Evolutionary conservation across 2,888 invertebrate genomes (phyloP), one percentile per base, ranked within the genome.

Genomic region (Helicoverpa assulta): DNA sequence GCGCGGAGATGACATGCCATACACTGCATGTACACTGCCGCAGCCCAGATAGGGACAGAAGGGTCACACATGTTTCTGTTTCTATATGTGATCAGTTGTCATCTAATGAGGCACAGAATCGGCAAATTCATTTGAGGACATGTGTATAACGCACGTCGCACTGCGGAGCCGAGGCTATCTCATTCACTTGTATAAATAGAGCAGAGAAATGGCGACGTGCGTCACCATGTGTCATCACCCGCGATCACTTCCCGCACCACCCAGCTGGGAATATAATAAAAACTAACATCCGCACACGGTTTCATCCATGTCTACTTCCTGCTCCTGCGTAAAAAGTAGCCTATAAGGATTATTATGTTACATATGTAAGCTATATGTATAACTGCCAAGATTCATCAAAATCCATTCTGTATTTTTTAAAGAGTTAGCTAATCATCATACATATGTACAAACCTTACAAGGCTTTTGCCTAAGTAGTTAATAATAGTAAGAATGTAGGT

Each of bases 41-140:
- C 40, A 12, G 14, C 8, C 12, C 40, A 43, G 43, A 43, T 43
- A 5, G 5, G 43, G 16, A 6, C 43, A 43, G 43, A 16, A 43
- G 43, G 43, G 16, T 6, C 16, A 16, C 2, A 21, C 21, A 21
- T 21, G 21, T 21, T 21, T 21, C 21, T 21, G 21, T 21, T 21
- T 21, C 21, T 21, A 21, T 21, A 21, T 21, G 2, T 21, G 21
- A 70, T 67, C 80, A 70, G 47, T 33, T 19, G 29, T 74, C 59
- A 70, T 78, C 67, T 74, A 64, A 70, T 74, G 67, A 33, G 16
- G 63, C 56, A 26, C n/a, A 8, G 50, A 21, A 60, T 63, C 60
- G 10, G 51, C 52, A 16, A 54, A 72, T 18, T 51, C 26, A 29
- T 47, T 54, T 51, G 16, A 33, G 53, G 8, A 33, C 18, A 50